Conservation (phyloP, 2,113 vertebrate genomes). For the Gambusia holbrooki region DNA sequence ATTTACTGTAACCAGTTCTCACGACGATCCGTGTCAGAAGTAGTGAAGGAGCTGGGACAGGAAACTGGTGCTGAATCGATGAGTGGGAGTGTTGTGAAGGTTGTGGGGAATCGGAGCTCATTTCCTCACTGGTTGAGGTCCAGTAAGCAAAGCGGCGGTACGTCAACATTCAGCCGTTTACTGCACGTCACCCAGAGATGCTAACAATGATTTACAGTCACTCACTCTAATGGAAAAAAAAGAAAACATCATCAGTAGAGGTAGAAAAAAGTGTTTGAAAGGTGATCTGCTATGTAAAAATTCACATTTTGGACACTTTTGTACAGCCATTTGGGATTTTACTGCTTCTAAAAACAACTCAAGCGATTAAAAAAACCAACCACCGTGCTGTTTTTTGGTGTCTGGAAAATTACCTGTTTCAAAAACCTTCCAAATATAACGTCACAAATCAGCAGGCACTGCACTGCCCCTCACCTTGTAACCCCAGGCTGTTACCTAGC, state of each 20-base stretch:
- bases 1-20: slow-evolving; percentile 28
- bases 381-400: no score
- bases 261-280: background rate
- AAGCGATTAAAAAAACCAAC: no score
- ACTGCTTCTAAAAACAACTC: no score
- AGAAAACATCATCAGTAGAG: background rate
- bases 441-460: no score
- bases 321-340: no score
- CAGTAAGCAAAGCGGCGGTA: slow-evolving; percentile 40
- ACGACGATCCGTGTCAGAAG: slow-evolving; percentile 51
- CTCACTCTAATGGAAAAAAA: slow-evolving; percentile 8
- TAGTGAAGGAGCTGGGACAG: slow-evolving; percentile 28
- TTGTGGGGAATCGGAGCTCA: slow-evolving; percentile 61
- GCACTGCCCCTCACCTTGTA: no score
- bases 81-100: slow-evolving; percentile 45
- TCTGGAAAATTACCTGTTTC: no score
- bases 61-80: slow-evolving; percentile 58
- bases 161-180: slow-evolving; percentile 44
- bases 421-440: no score
- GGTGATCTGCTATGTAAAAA: no score
- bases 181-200: slow-evolving; percentile 28
- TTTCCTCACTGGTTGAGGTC: slow-evolving; percentile 58
- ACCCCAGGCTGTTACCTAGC: no score
- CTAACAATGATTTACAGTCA: slow-evolving; percentile 26
- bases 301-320: no score